phyloP scores from a whole-genome alignment of 2,797 vertebrate genomes.

The Tachyglossus aculeatus region DNA sequence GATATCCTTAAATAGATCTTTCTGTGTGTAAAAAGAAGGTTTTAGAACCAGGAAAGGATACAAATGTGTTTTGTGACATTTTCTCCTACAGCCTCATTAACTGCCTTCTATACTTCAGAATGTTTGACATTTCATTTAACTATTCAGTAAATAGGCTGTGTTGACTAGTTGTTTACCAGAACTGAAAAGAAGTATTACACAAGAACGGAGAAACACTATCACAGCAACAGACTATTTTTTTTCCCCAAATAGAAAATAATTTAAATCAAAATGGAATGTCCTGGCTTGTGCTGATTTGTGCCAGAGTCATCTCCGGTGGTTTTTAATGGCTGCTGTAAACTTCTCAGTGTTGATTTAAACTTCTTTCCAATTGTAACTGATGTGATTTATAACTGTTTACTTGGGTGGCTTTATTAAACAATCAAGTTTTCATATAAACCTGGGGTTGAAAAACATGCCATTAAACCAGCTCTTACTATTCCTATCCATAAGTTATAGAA shows the following conservation, averaged over 20 bases:
- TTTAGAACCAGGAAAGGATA: slow-evolving; percentile 22
- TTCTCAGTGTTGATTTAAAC: background rate
- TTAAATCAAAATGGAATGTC: background rate
- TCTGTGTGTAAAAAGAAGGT: slow-evolving; percentile 20
- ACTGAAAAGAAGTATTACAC: background rate
- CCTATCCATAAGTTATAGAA: background rate
- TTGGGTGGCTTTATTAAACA: background rate
- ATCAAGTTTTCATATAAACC: slow-evolving; percentile 24
- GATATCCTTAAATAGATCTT: slow-evolving; percentile 26
- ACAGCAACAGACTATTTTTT: slow-evolving; percentile 1
- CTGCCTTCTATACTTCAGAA: slow-evolving; percentile 36
- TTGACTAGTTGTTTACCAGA: slow-evolving; percentile 14
- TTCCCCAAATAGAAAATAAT: background rate
- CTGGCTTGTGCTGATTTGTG: background rate
- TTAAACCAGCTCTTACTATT: background rate
- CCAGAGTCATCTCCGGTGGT: background rate
- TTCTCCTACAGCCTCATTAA: slow-evolving; percentile 50
- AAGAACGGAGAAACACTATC: no score
- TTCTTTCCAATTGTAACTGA: background rate
- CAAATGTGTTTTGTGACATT: slow-evolving; percentile 41
- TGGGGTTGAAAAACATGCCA: background rate
- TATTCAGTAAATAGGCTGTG: slow-evolving; percentile 15
- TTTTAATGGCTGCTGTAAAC: background rate
- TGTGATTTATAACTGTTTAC: background rate
- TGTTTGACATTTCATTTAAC: slow-evolving; percentile 46